Base-by-base conservation (phyloP, 2,888 invertebrate genomes). In the Mythimna lalbum region DNA sequence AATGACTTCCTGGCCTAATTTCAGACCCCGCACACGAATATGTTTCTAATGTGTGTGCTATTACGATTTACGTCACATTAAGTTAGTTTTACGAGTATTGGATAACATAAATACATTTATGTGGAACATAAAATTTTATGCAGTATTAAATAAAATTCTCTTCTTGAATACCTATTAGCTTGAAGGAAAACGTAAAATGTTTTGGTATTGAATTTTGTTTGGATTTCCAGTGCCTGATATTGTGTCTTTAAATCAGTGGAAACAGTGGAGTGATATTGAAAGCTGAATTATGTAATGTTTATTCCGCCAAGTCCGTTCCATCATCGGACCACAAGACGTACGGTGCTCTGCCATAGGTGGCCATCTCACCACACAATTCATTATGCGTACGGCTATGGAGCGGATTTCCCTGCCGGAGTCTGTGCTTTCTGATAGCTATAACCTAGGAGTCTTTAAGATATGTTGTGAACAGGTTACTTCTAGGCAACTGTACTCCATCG, bases 61-160 rank as follows among this genome's bases (percentile, higher is more conserved):
- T 73, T 63, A 73, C 55, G 66, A 73, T 78, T 80, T 74, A 77
- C 63, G 66, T 63, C 49, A 63, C 71, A 80, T 78, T 76, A 76
- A 67, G 55, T 72, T 74, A 78, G 62, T 78, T 83, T 84, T 84
- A 82, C 63, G 71, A 49, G 71, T 61, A 71, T 72, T 65, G 73
- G 64, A 75, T 76, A 50, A 52, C 63, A 66, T 65, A 69, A 64
- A 81, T 71, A 72, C 53, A 65, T 84, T 75, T 84, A 81, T 75
- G 68, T 63, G 61, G 59, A 75, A 69, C 71, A 63, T 80, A 73
- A 84, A 78, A 27, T 75, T 84, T 80, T 80, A 76, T 73, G 56
- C 47, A 53, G 69, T 47, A 53, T 49, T 52, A 80, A 70, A 76
- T 77, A 73, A 71, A 62, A 64, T 63, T 55, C 33, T 63, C 56